These are phyloP conservation scores for Anarhynchus alexandrinus DNA, from an alignment of 2,113 vertebrate genomes.

Conservation along the genomic window DNA sequence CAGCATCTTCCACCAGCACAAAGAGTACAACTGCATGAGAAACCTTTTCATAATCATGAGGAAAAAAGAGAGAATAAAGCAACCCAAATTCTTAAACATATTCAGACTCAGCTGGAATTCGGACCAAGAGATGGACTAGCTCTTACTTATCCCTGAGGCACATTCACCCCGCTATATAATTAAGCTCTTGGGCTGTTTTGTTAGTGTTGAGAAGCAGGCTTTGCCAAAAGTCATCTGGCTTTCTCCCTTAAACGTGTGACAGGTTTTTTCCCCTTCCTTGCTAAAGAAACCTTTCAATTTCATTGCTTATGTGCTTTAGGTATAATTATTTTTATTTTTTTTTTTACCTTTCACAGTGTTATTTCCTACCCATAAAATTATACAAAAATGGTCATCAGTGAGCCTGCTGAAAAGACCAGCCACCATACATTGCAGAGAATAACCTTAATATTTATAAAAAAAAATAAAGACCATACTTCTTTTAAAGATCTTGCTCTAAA, in stretches of 20 bases:
- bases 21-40: background rate
- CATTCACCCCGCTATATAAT: constrained; percentile 74
- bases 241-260: constrained; percentile 72
- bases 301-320: constrained; percentile 67
- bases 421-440: constrained; percentile 56
- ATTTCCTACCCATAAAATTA: constrained; percentile 72
- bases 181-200: constrained; percentile 76
- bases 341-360: constrained; percentile 71
- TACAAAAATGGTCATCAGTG: constrained; percentile 70
- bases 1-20: constrained; percentile 3
- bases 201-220: constrained; percentile 70
- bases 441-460: constrained; percentile 74
- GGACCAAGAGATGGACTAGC: constrained; percentile 69
- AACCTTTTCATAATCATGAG: background rate
- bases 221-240: constrained; percentile 76
- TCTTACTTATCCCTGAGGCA: constrained; percentile 72
- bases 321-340: constrained; percentile 73
- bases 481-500: constrained; percentile 84
- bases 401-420: constrained; percentile 69
- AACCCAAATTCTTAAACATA: constrained; percentile 55
- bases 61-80: background rate
- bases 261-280: constrained; percentile 59
- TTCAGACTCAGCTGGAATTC: constrained; percentile 68
- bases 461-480: constrained; percentile 77
- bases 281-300: constrained; percentile 76